Base-by-base conservation (phyloP, 1,140 invertebrate genomes). In the Galendromus occidentalis region DNA sequence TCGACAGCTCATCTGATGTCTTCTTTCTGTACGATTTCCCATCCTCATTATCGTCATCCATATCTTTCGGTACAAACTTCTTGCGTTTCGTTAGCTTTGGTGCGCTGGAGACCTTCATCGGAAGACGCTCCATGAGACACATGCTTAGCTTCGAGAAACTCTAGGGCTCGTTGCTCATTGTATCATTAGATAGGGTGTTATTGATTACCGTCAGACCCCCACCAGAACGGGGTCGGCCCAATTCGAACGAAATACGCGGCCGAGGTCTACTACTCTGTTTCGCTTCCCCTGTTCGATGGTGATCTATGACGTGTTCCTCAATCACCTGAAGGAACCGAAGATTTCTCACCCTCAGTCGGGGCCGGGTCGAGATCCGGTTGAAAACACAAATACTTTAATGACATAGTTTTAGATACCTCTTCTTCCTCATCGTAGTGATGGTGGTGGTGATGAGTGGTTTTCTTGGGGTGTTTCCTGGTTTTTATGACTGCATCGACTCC, bases 381-480 rank as follows among this genome's bases (percentile, higher is more conserved):
- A n/a, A 39, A 6, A 39, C 4, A 39, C 9, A 39, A 39, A 39
- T 6, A 39, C 33, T 39, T 4, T 39, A 39, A 4, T 6, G 9
- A 4, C 4, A 39, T 39, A 39, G 33, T 39, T 39, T 9, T 25
- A 9, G 51, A 29, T 33, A 59, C 51, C 51, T 59, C 51, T 22
- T 59, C 51, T 59, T n/a, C 51, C 25, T 59, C 51, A 25, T 59
- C 51, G 51, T 59, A 59, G 9, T 59, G 51, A 25, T 59, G 51
- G 25, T 59, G 51, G 51, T 59, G 51, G 51, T 59, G 51, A 59
- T 59, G 51, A 22, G 51, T 59, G 14, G 51, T 18, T 25, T 59
- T 59, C 51, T 59, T 59, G 2, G 51, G 51, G 20, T 59, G 22
- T 59, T 25, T 59, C 33, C 51, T 59, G 1, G 51, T 59, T 33